These are phyloP conservation scores for Scaptomyza flava DNA, from an alignment of 2,888 invertebrate species.

Conservation along the genomic window DNA sequence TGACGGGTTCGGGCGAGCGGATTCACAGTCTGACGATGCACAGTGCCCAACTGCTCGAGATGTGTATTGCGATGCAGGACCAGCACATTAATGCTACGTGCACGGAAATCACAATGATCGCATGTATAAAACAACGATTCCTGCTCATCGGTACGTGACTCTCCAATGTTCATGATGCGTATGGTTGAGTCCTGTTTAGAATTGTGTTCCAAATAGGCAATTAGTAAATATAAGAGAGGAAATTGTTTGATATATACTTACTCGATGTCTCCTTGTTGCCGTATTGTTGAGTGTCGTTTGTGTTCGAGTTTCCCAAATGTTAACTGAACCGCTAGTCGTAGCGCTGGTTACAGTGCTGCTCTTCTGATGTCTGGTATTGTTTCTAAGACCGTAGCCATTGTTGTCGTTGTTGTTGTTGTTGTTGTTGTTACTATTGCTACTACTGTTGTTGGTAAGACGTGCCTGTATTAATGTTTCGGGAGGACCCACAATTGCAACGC, in stretches of 20 bases:
- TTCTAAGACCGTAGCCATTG: neutral
- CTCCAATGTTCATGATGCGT: slow-evolving; percentile 59
- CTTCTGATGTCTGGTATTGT: neutral
- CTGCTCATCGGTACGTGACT: neutral
- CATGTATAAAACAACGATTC: slow-evolving; percentile 43
- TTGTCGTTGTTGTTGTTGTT: no score
- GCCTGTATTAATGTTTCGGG: slow-evolving; percentile 56
- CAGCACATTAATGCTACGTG: slow-evolving; percentile 58
- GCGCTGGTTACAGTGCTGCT: neutral
- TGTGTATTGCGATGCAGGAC: neutral
- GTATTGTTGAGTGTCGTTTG: neutral
- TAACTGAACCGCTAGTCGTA: neutral
- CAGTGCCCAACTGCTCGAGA: neutral
- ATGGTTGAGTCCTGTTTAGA: slow-evolving; percentile 41
- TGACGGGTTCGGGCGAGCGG: neutral
- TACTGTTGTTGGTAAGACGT: slow-evolving; percentile 28
- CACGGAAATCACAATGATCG: slow-evolving; percentile 44
- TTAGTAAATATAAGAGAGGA: neutral
- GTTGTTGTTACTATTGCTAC: no score
- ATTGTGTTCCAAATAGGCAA: neutral
- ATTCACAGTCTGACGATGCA: neutral
- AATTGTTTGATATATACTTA: neutral
- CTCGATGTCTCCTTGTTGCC: neutral
- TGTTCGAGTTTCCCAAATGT: neutral
- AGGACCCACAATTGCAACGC: neutral